These are phyloP conservation scores for Hephaestus fuliginosus DNA, from an alignment of 2,797 vertebrate genomes.

Conservation along the genomic window DNA sequence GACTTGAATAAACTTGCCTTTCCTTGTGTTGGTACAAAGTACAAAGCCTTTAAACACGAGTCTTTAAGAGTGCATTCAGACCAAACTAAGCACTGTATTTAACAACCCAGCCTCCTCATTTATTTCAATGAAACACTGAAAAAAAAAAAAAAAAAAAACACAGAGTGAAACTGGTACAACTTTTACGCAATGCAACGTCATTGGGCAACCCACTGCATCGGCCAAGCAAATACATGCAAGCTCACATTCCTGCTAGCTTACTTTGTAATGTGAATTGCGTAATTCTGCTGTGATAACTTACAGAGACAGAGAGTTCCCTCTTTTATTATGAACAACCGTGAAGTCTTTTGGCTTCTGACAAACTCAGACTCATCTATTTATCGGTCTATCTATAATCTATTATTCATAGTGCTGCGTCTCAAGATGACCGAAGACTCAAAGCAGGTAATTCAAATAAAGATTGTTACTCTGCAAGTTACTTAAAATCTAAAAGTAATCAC, in stretches of 20 bases:
- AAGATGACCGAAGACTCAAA: background rate
- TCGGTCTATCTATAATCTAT: too few relatives aligned
- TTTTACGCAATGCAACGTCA: conserved; percentile 5
- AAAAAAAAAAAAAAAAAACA: background rate
- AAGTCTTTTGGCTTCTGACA: background rate
- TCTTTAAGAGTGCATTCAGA: conserved; percentile 10
- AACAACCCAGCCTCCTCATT: conserved; percentile 2
- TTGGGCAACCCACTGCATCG: background rate
- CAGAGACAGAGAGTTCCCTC: conserved; percentile 13
- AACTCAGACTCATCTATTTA: background rate
- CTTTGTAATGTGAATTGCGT: conserved; percentile 22
- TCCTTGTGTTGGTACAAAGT: background rate
- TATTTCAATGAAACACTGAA: background rate
- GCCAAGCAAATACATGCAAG: background rate
- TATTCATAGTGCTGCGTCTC: background rate
- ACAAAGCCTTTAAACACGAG: background rate
- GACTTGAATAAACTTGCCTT: background rate
- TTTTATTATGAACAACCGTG: background rate
- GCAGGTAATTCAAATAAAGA: background rate
- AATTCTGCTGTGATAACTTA: conserved; percentile 21
- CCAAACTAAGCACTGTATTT: background rate
- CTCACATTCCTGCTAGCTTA: conserved; percentile 25
- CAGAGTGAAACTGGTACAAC: background rate
- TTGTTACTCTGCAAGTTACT: background rate
- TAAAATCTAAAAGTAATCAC: background rate